Evolutionary conservation across 2,888 invertebrate species (phyloP).

Genomic region (Zygothrica quintamaculata): DNA sequence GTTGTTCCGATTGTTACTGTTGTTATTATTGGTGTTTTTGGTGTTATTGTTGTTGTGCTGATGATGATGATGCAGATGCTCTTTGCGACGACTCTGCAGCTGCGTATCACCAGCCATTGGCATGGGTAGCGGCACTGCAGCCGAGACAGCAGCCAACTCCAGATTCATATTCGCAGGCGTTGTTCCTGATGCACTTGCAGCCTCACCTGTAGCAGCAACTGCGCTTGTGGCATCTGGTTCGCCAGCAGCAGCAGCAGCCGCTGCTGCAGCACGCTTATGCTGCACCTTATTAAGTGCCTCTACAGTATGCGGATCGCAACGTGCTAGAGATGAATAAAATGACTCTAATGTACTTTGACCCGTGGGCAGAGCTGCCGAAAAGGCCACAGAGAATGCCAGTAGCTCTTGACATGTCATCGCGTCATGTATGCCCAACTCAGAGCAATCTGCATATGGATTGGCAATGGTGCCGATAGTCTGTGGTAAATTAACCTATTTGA

Average conservation of each 20-base stretch:
- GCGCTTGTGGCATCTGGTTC: constrained; percentile 58
- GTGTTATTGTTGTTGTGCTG: constrained; percentile 35
- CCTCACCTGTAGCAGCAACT: background rate
- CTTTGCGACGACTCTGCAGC: constrained; percentile 15
- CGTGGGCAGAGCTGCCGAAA: constrained; percentile 95
- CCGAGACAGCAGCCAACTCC: constrained; percentile 48
- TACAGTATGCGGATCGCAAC: constrained; percentile 86
- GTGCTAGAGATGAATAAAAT: constrained; percentile 92
- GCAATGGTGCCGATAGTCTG: constrained; percentile 85
- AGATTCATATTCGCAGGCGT: constrained; percentile 16
- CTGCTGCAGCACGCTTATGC: constrained; percentile 76
- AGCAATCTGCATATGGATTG: constrained; percentile 85
- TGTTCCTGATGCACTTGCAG: background rate
- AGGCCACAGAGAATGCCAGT: constrained; percentile 95
- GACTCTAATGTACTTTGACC: constrained; percentile 93
- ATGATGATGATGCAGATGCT: constrained; percentile 23
- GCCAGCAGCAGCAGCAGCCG: constrained; percentile 80
- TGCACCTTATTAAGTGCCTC: constrained; percentile 80
- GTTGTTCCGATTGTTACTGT: constrained; percentile 25
- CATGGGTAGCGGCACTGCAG: constrained; percentile 43
- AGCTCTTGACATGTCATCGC: constrained; percentile 91
- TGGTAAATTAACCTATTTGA: constrained; percentile 83
- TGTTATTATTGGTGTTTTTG: constrained; percentile 21
- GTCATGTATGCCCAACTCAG: constrained; percentile 85
- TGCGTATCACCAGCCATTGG: constrained; percentile 17